Evolutionary conservation across 2,888 invertebrate species (phyloP), one percentile per base, ranked within the genome.

Genomic region (Mythimna lalbum): DNA sequence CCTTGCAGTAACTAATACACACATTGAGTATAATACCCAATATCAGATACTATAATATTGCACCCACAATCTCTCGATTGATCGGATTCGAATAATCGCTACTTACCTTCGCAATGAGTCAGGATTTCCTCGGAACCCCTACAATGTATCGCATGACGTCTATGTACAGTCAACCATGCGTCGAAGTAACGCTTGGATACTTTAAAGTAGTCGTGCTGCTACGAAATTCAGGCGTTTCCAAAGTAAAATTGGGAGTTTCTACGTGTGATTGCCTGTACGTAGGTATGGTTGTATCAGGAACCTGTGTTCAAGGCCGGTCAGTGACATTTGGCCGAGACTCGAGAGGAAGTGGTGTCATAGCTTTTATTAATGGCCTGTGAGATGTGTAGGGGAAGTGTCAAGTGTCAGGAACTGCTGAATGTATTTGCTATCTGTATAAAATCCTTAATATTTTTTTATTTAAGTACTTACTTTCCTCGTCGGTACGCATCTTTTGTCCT

Each of bases 321-420:
- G 72, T 63, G 82, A 76, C 76, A 83, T 83, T 83, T 79, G 72
- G 52, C 47, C 36, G 60, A 68, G 55, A 74, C 76, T 47, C 23
- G 60, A 61, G 55, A 79, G 82, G 84, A 82, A 84, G 76, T 84
- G 12, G 36, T n/a, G 6, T n/a, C 17, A 36, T 67, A 71, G 43
- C 43, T 57, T 57, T 36, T 21, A 55, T 55, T 31, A 55, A 31
- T 19, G 31, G 31, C 10, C 19, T 1, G 31, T 55, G n/a, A 55
- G 55, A 55, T 55, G 19, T 31, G 9, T 19, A 31, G 19, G 47
- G 47, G 47, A 49, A 49, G 47, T 49, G n/a, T 49, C 47, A 49
- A 49, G 47, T 49, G 47, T n/a, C n/a, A 49, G n/a, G n/a, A 49
- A 49, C 47, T 49, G 47, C 1, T 43, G 43, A 43, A 43, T 43